Base-by-base conservation (phyloP, 1,140 invertebrate genomes). In the Ips typographus region DNA sequence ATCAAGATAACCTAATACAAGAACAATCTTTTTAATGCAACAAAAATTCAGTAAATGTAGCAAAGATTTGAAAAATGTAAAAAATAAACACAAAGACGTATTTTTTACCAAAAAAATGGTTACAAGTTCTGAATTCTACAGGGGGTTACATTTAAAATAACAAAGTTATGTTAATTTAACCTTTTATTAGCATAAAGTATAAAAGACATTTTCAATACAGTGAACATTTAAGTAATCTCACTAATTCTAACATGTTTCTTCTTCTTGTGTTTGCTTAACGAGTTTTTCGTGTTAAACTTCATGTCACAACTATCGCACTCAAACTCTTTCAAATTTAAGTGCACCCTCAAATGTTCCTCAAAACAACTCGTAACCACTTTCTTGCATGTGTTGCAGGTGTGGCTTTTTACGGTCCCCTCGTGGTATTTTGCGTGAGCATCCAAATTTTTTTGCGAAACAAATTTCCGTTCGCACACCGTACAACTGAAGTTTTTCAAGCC, bases 341-440 rank as follows among this genome's bases (percentile, higher is more conserved):
- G 77, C 3, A 72, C 73, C 39, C 76, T 43, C n/a, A 79, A 66
- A 73, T 79, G 78, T 61, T 78, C 78, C 61, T 76, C 74, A 58
- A 76, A 75, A 36, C 73, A 72, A 40, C 71, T 75, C 0, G 72
- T 73, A 40, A 78, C 65, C 40, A 68, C 58, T 72, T 79, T 78
- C 4, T 73, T 74, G 61, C 78, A 78, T 43, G 76, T 72, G 60
- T 77, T 78, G 58, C 77, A 78, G 2, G 71, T 70, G 38, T 70
- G 68, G 49, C 74, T 78, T 57, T 74, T 76, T 5, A 74, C 59
- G 64, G 62, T 73, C 2, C 72, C 72, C 47, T 78, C 75, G 42
- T 79, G 78, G 56, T 75, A 73, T 62, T 78, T 78, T 41, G 74
- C 58, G 73, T 79, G 78, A 2, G 76, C 71, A 67, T 79, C 77